Conservation (phyloP, 1,140 invertebrate species). For the Sycophila sp. region DNA sequence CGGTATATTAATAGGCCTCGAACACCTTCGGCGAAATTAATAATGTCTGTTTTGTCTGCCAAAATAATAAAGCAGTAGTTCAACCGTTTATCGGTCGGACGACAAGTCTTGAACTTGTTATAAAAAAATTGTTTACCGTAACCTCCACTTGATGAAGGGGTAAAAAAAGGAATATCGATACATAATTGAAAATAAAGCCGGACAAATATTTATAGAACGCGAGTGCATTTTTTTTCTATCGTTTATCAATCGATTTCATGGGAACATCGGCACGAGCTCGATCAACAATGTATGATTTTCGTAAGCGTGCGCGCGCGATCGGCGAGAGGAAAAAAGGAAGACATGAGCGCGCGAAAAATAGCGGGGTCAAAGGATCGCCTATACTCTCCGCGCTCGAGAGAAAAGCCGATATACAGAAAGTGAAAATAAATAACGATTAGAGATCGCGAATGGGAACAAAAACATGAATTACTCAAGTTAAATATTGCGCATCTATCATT, state of each 20-base stretch:
- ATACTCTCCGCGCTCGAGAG: neutral
- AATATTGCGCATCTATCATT: neutral
- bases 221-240: neutral
- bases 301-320: too few relatives aligned
- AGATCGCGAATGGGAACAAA: too few relatives aligned
- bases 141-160: too few relatives aligned
- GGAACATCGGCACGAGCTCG: neutral
- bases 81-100: slow-evolving; percentile 29
- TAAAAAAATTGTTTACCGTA: slow-evolving; percentile 29
- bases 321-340: too few relatives aligned
- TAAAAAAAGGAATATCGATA: neutral
- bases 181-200: neutral
- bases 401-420: neutral
- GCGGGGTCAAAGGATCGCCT: neutral
- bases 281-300: neutral
- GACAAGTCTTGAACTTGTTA: neutral
- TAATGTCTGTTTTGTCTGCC: neutral
- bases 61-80: slow-evolving; percentile 25
- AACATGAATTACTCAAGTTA: neutral
- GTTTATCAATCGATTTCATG: neutral
- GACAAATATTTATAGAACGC: neutral
- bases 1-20: neutral
- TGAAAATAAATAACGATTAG: neutral
- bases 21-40: too few relatives aligned
- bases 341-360: neutral